Conservation (phyloP, 2,888 invertebrate species). For the Quadroppia sp. region DNA sequence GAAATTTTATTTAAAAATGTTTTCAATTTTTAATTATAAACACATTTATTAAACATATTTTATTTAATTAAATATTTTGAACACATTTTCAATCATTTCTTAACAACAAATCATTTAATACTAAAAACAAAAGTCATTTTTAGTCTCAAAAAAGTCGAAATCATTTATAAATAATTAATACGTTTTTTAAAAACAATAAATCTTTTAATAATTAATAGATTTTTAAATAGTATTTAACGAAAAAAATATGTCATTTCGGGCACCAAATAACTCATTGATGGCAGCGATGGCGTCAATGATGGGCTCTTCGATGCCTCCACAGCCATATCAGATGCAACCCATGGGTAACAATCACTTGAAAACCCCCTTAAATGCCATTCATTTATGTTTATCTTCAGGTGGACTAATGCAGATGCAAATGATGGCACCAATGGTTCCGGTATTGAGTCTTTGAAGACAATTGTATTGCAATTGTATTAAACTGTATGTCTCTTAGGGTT, state of each 20-base stretch:
- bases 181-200: no score
- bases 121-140: no score
- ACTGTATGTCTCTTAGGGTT: background rate
- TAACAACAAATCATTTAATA: no score
- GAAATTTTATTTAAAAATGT: no score
- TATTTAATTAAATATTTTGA: no score
- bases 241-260: constrained; percentile 18
- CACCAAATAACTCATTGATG: constrained; percentile 19
- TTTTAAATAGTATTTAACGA: background rate
- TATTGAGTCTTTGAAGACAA: background rate
- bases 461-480: background rate
- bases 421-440: constrained; percentile 25
- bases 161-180: no score
- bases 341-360: background rate
- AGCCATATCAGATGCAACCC: constrained; percentile 16
- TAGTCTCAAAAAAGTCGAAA: no score
- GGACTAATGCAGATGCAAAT: constrained; percentile 31
- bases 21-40: no score
- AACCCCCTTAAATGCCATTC: background rate
- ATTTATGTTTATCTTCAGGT: background rate
- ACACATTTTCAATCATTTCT: no score
- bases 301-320: constrained; percentile 14
- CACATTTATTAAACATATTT: no score
- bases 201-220: background rate
- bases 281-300: constrained; percentile 40